phyloP scores from a whole-genome alignment of 2,113 vertebrate genomes.

The Micronisus gabar region DNA sequence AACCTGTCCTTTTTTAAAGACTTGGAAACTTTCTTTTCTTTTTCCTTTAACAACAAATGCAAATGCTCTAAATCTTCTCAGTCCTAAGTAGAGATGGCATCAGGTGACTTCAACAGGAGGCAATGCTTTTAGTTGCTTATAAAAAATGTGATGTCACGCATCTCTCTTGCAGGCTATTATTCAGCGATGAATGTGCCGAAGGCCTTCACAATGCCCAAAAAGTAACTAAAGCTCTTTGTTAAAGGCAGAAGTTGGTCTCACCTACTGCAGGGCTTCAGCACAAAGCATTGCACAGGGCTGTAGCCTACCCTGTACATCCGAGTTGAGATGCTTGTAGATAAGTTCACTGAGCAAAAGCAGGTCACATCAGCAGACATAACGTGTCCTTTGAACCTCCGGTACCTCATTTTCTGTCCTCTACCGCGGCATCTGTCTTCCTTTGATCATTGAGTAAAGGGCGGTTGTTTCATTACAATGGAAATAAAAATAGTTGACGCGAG shows the following conservation, averaged over 20 bases:
- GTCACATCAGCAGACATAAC: not conserved
- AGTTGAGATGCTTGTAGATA: not conserved
- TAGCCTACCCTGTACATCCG: not conserved
- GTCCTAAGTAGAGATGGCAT: not conserved
- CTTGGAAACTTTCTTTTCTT: not conserved
- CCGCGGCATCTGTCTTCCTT: not conserved
- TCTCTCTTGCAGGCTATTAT: not conserved
- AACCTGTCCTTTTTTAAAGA: not conserved
- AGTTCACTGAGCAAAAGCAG: constrained; percentile 6
- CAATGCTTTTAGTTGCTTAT: not conserved
- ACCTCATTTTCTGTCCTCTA: not conserved
- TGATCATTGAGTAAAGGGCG: not conserved
- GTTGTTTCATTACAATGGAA: constrained; percentile 27
- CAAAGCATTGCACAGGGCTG: not conserved
- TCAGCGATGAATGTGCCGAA: not conserved
- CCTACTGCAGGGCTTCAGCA: not conserved
- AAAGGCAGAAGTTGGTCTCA: not conserved
- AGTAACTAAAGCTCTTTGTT: not conserved
- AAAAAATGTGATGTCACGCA: not conserved
- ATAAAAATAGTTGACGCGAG: constrained; percentile 12
- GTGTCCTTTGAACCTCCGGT: not conserved
- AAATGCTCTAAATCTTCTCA: not conserved
- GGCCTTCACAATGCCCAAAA: not conserved
- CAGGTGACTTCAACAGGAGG: not conserved
- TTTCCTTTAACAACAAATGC: not conserved